Base-by-base conservation (phyloP, 2,113 vertebrate species). In the Eulacestoma nigropectus region DNA sequence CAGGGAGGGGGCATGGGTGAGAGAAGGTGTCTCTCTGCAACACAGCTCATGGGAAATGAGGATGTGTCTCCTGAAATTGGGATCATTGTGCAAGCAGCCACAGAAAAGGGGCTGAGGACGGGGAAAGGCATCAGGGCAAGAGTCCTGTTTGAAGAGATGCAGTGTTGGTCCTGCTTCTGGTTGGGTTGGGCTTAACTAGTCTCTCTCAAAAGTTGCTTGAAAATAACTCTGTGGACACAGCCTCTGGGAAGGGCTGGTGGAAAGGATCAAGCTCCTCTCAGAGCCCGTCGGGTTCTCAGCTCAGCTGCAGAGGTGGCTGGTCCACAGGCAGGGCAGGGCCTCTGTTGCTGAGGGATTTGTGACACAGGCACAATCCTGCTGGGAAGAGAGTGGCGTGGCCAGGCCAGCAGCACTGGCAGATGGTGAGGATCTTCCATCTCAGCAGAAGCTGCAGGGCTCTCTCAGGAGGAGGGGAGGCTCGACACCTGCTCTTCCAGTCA, bases 341-440 rank as follows among this genome's bases (percentile, higher is more conserved):
- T 35, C 44, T 49, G 27, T 20, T 22, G 33, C 55, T 29, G 44
- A 0, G 0, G 13, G 37, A 23, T 89, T 69, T 76, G 70, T 22
- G 30, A 39, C 16, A 49, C 62, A 42, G 75, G 47, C 79, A 67
- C 2, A 2, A 4, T 27, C 21, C 70, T 82, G 70, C 69, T 5
- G 26, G 44, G 89, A 35, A 17, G 22, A 52, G 59, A 86, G 62
- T 3, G 4, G 70, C 3, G 0, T 6, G 83, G 53, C 79, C 84
- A 85, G 68, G 60, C 60, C 68, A 84, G 81, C 73, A 52, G 21
- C 4, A 0, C 57, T 30, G 49, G 69, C 78, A 95, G 92, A 93
- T 94, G 92, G 82, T 32, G 49, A 95, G 56, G 62, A 52, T 67
- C 78, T 82, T 79, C 87, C 70, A n/a, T 46, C 78, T 19, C 74